Percentiles rank a stretch among this genome's conserved stretches.
These are phyloP conservation scores for Scaptomyza hsui DNA, from an alignment of 1,140 invertebrate genomes.

Conservation along the genomic window DNA sequence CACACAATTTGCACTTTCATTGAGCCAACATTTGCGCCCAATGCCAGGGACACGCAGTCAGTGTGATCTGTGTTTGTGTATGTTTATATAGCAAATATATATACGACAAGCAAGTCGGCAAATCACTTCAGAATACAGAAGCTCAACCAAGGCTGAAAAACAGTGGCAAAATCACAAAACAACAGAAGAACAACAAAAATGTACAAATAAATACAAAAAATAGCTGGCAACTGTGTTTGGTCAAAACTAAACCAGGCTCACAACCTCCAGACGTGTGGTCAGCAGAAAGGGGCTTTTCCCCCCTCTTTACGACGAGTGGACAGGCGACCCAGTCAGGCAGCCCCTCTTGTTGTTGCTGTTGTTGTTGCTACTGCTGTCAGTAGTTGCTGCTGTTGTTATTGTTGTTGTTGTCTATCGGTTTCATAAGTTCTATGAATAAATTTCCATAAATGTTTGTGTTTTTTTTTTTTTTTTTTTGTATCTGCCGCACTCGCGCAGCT, in stretches of 20 bases:
- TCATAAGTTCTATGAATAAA: conserved; percentile 83
- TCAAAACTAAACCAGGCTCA: conserved; percentile 78
- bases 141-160: conserved; percentile 58
- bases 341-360: conserved; percentile 56
- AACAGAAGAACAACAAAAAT: conserved; percentile 29
- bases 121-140: conserved; percentile 53
- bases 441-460: conserved; percentile 83
- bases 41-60: conserved; percentile 38
- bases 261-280: conserved; percentile 64
- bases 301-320: conserved; percentile 46
- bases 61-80: conserved; percentile 46
- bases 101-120: conserved; percentile 52
- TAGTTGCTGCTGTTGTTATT: conserved; percentile 37
- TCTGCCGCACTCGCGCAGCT: conserved; percentile 59
- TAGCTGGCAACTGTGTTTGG: conserved; percentile 69
- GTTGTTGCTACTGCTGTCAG: conserved; percentile 54
- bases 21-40: conserved; percentile 50
- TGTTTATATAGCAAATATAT: conserved; percentile 63
- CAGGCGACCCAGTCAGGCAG: conserved; percentile 72
- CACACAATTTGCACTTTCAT: conserved; percentile 42
- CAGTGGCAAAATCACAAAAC: conserved; percentile 20
- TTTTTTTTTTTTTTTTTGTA: conserved; percentile 35
- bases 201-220: conserved; percentile 28
- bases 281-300: too few relatives aligned
- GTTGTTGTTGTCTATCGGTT: conserved; percentile 75